Evolutionary conservation across 2,797 vertebrate genomes (phyloP).

Genomic region (Cirrhinus mrigala): DNA sequence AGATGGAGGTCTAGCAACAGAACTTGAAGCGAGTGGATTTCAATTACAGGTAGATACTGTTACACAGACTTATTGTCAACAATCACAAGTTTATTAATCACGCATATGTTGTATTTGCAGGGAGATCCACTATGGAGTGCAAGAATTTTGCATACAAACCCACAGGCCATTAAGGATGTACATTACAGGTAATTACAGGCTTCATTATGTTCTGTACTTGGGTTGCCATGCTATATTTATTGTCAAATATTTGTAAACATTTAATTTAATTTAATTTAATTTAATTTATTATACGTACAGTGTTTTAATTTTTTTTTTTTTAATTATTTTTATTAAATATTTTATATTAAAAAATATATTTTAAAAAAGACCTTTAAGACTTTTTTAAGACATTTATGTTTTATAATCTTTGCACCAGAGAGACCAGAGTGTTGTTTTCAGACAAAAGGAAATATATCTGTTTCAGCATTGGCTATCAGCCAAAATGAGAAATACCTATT

Average conservation of each 20-base stretch:
- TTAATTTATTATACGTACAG: too few species aligned
- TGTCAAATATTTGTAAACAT: not conserved
- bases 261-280: too few species aligned
- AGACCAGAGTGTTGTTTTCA: too few species aligned
- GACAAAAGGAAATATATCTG: too few species aligned
- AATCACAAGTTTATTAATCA: not conserved
- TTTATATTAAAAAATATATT: too few species aligned
- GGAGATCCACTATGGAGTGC: slow-evolving; percentile 86
- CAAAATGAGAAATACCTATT: too few species aligned
- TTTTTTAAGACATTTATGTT: too few species aligned
- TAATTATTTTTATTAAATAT: too few species aligned
- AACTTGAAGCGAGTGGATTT: slow-evolving; percentile 79
- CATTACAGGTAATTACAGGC: slow-evolving; percentile 75
- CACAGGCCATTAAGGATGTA: slow-evolving; percentile 78
- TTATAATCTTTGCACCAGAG: too few species aligned
- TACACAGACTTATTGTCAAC: not conserved
- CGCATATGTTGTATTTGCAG: slow-evolving; percentile 60
- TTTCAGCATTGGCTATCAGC: too few species aligned
- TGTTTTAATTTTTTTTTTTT: too few species aligned
- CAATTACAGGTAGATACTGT: slow-evolving; percentile 73
- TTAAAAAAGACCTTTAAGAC: too few species aligned
- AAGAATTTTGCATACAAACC: slow-evolving; percentile 79
- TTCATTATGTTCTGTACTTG: not conserved
- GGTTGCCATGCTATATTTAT: not conserved
- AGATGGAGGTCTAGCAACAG: slow-evolving; percentile 83